A percentile compares a stretch with the other conserved stretches of the same genome.
Conservation (phyloP, 1,140 invertebrate species). For the Pollicipes pollicipes region DNA sequence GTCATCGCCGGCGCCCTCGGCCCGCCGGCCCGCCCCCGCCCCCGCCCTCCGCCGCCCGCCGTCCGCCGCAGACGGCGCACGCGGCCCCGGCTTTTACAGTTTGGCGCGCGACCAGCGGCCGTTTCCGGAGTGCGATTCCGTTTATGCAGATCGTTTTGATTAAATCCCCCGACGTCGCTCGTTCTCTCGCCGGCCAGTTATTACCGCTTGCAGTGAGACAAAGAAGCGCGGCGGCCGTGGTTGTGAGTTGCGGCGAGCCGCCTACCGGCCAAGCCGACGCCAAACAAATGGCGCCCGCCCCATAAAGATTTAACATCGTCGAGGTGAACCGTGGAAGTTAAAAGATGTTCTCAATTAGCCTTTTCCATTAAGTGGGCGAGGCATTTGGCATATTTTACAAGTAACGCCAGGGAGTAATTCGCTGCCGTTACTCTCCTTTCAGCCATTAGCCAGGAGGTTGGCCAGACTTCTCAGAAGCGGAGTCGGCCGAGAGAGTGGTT, state of each 20-base stretch:
- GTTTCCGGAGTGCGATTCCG: neutral
- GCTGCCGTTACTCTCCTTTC: neutral
- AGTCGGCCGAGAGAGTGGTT: neutral
- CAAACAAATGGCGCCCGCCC: neutral
- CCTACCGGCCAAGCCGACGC: neutral
- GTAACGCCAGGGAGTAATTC: neutral
- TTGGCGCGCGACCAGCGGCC: neutral
- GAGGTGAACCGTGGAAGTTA: constrained; percentile 1
- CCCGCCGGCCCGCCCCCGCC: too few relatives aligned
- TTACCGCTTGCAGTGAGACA: neutral
- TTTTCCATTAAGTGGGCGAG: constrained; percentile 1
- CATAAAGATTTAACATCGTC: neutral
- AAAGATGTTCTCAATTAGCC: constrained; percentile 2
- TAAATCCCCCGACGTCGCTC: neutral
- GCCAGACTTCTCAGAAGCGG: neutral
- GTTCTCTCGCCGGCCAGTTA: neutral
- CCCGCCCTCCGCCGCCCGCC: too few relatives aligned
- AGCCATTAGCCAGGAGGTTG: neutral
- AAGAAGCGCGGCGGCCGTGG: neutral
- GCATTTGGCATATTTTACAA: constrained; percentile 2
- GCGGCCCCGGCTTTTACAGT: neutral
- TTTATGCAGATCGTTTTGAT: constrained; percentile 2
- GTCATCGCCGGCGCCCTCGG: neutral
- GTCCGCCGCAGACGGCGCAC: too few relatives aligned
- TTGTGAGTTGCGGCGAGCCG: neutral